Conservation (phyloP, 2,113 vertebrate species). For the Strix aluco region DNA sequence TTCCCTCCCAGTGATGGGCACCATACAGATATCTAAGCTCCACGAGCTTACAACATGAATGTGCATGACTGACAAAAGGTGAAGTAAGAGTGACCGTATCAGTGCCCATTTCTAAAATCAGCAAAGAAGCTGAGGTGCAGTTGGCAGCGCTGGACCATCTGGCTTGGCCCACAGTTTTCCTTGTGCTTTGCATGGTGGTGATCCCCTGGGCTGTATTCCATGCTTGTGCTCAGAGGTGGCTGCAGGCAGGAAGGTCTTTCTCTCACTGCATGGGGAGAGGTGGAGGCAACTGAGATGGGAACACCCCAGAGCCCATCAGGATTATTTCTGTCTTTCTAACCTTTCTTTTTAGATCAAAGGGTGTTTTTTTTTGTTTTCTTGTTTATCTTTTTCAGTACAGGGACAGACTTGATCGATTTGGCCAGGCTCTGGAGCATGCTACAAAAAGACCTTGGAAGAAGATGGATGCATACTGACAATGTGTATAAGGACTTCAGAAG, state of each 20-base stretch:
- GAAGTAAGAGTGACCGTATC: not conserved
- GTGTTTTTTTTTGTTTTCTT: not conserved
- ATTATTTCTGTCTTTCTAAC: not conserved
- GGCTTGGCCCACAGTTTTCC: not conserved
- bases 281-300: not conserved
- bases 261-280: fast-evolving
- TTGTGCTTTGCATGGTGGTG: fast-evolving
- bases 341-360: not conserved
- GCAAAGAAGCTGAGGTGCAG: not conserved
- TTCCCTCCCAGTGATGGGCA: not conserved
- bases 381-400: not conserved
- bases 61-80: fast-evolving
- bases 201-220: not conserved
- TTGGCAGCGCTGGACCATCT: not conserved
- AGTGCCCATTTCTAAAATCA: not conserved
- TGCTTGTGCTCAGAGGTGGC: no score
- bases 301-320: fast-evolving
- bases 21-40: no score
- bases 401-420: not conserved
- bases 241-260: not conserved
- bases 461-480: not conserved
- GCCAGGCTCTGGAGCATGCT: not conserved
- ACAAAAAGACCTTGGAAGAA: not conserved
- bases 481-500: not conserved
- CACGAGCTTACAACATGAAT: fast-evolving